Evolutionary conservation across 2,888 invertebrate genomes (phyloP), one percentile per base, ranked within the genome.

Genomic region (Mythimna lalbum): DNA sequence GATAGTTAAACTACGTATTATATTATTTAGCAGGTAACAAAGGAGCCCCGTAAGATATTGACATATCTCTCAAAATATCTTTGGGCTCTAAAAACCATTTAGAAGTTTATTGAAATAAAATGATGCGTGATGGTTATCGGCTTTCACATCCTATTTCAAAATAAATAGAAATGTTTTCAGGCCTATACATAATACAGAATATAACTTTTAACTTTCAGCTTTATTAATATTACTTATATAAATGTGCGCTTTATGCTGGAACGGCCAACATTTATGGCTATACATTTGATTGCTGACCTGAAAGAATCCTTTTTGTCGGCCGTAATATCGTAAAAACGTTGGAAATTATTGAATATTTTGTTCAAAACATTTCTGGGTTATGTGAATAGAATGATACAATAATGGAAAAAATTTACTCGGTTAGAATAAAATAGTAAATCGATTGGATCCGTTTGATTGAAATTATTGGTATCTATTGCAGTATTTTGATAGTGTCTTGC

Each of bases 1-100:
- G 59, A 59, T 69, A 68, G 69, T 78, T 76, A 66, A 74, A 75
- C 59, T 61, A 64, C 60, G 66, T 63, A 73, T 68, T 50, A 61
- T 76, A 49, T 39, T 53, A 66, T 80, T 63, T 19, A 67, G 9
- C 27, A n/a, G 14, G 5, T 36, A 65, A 64, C 17, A 39, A 27
- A 57, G 12, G 49, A 14, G 2, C 21, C 55, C 12, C 9, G 21
- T 33, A 19, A 12, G 4, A 49, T 63, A 59, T 53, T 66, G n/a
- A 33, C 27, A 57, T 2, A 33, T 50, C n/a, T 60, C 4, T 1
- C 17, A 27, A 67, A 55, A n/a, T 23, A 2, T 6, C 0, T 12
- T 4, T 9, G n/a, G n/a, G 27, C 43, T 43, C 17, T 6, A 43
- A 55, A 33, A 56, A 56, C 17, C 43, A 17, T 12, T 56, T 47